Percentiles rank a stretch among this genome's conserved stretches.
These are phyloP conservation scores for Epinephelus lanceolatus DNA, from an alignment of 2,113 vertebrate genomes.

Conservation along the genomic window DNA sequence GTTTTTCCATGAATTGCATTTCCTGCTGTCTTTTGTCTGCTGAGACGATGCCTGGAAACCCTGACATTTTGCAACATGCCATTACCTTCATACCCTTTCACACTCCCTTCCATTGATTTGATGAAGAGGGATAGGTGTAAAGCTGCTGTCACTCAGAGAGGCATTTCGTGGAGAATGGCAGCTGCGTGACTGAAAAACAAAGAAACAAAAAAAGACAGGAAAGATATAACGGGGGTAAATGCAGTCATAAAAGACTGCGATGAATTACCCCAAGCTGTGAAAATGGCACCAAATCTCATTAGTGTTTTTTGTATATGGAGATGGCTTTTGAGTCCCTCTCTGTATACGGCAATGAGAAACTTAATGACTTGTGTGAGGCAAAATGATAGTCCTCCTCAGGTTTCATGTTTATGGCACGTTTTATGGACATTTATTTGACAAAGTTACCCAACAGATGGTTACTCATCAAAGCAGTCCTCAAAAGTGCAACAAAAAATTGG, in stretches of 20 bases:
- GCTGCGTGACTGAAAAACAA: constrained; percentile 40
- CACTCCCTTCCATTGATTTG: constrained; percentile 49
- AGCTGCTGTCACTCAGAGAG: constrained; percentile 49
- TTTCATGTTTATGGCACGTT: constrained; percentile 68
- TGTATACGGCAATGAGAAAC: constrained; percentile 43
- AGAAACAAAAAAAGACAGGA: constrained; percentile 15
- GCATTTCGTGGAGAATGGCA: constrained; percentile 4
- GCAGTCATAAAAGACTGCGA: constrained; percentile 41
- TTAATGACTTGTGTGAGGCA: constrained; percentile 67
- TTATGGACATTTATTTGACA: constrained; percentile 69
- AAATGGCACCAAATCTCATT: constrained; percentile 67
- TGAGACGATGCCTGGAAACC: constrained; percentile 14
- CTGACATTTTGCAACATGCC: constrained; percentile 50
- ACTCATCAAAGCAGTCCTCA: constrained; percentile 57
- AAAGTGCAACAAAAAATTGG: constrained; percentile 45
- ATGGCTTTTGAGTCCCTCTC: constrained; percentile 54
- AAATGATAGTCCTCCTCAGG: constrained; percentile 61
- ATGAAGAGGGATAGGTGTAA: constrained; percentile 51
- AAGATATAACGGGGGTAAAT: constrained; percentile 20
- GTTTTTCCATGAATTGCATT: constrained; percentile 52
- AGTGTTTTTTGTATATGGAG: constrained; percentile 47
- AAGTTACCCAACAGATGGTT: constrained; percentile 69
- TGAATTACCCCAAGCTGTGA: constrained; percentile 63
- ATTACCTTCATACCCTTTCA: constrained; percentile 42
- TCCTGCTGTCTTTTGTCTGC: constrained; percentile 33